Percentiles rank a stretch among this genome's conserved stretches.
Evolutionary conservation across 2,797 vertebrate species (phyloP).

Genomic region (Hydrolagus colliei): DNA sequence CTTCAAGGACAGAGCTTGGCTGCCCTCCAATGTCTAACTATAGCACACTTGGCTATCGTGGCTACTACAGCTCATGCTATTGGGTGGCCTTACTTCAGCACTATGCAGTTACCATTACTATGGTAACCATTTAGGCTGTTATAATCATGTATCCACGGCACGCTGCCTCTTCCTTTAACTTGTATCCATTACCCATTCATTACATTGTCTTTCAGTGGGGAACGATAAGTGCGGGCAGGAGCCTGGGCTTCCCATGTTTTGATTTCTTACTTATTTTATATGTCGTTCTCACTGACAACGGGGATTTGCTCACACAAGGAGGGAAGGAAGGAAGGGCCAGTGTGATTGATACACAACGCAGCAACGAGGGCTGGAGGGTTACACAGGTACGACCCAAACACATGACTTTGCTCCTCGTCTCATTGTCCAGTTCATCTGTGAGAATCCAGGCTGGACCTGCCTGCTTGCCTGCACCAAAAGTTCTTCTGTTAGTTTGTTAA

Average conservation of each 20-base stretch:
- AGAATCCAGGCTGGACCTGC: not conserved
- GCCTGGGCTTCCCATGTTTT: not conserved
- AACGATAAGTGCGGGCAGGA: not conserved
- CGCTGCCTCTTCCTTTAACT: not conserved
- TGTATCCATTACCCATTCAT: slow-evolving; percentile 7
- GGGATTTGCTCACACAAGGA: not conserved
- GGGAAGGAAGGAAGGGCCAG: not conserved
- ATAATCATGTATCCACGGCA: not conserved
- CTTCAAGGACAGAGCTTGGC: no score
- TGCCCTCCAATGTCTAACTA: no score
- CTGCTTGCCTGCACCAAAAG: not conserved
- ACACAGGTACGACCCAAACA: not conserved
- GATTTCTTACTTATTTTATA: not conserved
- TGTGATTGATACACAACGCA: not conserved
- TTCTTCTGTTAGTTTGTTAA: no score
- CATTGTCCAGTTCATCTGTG: not conserved
- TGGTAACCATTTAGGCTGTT: slow-evolving; percentile 13
- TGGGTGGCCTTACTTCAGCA: not conserved
- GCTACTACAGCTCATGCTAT: slow-evolving; percentile 7
- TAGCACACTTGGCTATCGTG: slow-evolving; percentile 6
- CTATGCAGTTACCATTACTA: slow-evolving; percentile 9
- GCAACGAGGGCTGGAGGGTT: not conserved
- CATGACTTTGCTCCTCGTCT: not conserved
- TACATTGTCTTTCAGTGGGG: slow-evolving; percentile 16
- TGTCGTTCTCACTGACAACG: not conserved